A percentile compares a stretch with the other conserved stretches of the same genome.
Conservation (phyloP, 2,888 invertebrate genomes). For the Watsonalla binaria region DNA sequence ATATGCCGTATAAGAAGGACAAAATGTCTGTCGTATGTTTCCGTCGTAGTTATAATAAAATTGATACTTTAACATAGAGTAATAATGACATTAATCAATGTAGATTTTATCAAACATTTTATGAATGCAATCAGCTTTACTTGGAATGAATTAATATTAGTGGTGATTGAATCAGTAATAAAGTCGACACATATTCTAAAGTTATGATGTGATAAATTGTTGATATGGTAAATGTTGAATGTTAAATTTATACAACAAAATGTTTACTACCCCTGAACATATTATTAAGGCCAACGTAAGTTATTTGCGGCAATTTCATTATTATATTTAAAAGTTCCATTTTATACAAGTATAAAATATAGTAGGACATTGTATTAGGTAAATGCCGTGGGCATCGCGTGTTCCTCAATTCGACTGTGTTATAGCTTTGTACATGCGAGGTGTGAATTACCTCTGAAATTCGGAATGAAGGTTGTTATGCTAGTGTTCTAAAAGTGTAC, state of each 20-base stretch:
- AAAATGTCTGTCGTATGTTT: too few relatives aligned
- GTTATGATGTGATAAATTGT: neutral
- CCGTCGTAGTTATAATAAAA: too few relatives aligned
- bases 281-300: neutral
- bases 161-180: slow-evolving; percentile 8
- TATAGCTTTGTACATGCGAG: slow-evolving; percentile 25
- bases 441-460: slow-evolving; percentile 15
- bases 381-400: slow-evolving; percentile 29
- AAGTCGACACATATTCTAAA: neutral
- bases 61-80: too few relatives aligned
- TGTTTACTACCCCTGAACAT: neutral
- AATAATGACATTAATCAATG: too few relatives aligned
- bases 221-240: neutral
- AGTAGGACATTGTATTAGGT: slow-evolving; percentile 12
- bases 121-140: neutral
- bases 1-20: too few relatives aligned
- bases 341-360: neutral
- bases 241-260: neutral
- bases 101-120: too few relatives aligned
- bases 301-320: neutral
- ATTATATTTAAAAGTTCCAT: neutral
- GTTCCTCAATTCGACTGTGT: slow-evolving; percentile 39
- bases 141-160: neutral
- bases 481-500: slow-evolving; percentile 8
- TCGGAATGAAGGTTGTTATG: slow-evolving; percentile 29